phyloP scores from a whole-genome alignment of 2,888 invertebrate genomes.

The Rhagonycha fulva region DNA sequence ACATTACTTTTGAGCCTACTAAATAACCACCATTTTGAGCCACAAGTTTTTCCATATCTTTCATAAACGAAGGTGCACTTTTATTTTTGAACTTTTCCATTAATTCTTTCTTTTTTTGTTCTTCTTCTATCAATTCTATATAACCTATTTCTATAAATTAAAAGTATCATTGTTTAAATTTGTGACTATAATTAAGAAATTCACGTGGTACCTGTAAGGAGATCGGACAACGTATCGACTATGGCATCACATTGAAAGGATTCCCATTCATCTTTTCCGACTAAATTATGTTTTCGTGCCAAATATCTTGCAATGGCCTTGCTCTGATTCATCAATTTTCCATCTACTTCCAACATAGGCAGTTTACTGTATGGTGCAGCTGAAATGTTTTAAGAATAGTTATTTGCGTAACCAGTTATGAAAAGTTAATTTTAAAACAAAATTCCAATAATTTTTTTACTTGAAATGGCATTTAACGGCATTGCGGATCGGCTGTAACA shows the following conservation, averaged over 20 bases:
- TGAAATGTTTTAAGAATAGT: no score
- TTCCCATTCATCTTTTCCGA: constrained; percentile 61
- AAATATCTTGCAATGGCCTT: constrained; percentile 64
- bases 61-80: not conserved
- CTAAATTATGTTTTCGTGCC: constrained; percentile 61
- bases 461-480: no score
- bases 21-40: not conserved
- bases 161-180: not conserved
- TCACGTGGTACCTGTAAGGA: no score
- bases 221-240: constrained; percentile 62
- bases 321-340: constrained; percentile 63
- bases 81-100: not conserved
- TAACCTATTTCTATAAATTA: not conserved
- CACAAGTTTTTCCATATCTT: not conserved
- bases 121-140: not conserved
- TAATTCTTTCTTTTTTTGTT: not conserved
- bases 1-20: not conserved
- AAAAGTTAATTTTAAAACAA: no score
- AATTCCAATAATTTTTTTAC: not conserved
- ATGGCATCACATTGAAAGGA: constrained; percentile 63
- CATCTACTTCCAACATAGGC: constrained; percentile 65
- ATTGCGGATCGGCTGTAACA: no score
- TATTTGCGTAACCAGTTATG: no score
- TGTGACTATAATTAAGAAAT: not conserved
- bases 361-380: constrained; percentile 63